A percentile compares a stretch with the other conserved stretches of the same genome.
phyloP scores from a whole-genome alignment of 2,113 vertebrate species.

The Dromaius novaehollandiae region DNA sequence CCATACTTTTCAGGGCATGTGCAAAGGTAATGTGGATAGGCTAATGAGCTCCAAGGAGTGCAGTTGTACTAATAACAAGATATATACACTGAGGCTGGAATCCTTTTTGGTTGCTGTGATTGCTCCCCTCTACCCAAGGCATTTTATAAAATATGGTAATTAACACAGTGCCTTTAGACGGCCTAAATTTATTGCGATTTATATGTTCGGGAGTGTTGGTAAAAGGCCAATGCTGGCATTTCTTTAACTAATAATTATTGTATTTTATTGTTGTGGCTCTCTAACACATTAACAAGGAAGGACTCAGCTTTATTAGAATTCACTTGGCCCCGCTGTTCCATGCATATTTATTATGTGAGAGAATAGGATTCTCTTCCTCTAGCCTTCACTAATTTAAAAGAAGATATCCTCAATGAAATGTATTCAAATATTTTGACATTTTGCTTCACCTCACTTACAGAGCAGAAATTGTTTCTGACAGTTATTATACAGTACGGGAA shows the following conservation, averaged over 20 bases:
- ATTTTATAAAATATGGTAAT: slow-evolving; percentile 80
- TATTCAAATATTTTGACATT: slow-evolving; percentile 99
- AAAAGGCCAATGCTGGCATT: slow-evolving; percentile 82
- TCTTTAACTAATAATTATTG: slow-evolving; percentile 86
- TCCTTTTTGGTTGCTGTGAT: background rate
- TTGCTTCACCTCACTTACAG: slow-evolving; percentile 97
- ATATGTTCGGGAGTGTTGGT: slow-evolving; percentile 75
- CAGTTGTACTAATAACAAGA: slow-evolving; percentile 19
- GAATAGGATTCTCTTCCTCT: slow-evolving; percentile 84
- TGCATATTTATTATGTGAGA: slow-evolving; percentile 86
- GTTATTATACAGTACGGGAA: slow-evolving; percentile 90
- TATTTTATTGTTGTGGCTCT: slow-evolving; percentile 84
- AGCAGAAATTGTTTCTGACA: slow-evolving; percentile 99
- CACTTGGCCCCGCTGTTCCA: slow-evolving; percentile 74
- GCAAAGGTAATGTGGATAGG: background rate
- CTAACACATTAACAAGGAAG: slow-evolving; percentile 79
- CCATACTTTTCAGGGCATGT: background rate
- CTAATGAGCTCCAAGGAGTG: slow-evolving; percentile 12
- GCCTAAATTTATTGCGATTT: slow-evolving; percentile 77
- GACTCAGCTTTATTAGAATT: slow-evolving; percentile 83
- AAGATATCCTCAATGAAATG: slow-evolving; percentile 94
- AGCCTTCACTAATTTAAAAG: slow-evolving; percentile 88
- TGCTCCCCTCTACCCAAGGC: slow-evolving; percentile 40
- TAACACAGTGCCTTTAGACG: slow-evolving; percentile 74
- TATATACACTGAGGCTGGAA: background rate